Evolutionary conservation across 2,113 vertebrate species (phyloP).

Genomic region (Xenopus borealis): DNA sequence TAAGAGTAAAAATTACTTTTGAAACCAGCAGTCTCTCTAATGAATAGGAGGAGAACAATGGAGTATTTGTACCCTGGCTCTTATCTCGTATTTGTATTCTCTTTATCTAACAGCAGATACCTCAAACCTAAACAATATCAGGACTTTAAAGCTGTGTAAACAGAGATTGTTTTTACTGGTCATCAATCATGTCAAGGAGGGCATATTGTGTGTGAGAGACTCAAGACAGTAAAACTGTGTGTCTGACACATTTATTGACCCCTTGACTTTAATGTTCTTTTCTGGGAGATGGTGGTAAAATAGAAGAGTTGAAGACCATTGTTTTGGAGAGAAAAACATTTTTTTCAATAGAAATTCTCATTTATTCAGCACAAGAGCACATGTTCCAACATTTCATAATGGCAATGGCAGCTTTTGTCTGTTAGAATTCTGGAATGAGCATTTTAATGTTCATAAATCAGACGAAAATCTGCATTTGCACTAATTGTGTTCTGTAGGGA

Average conservation of each 20-base stretch:
- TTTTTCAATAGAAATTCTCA: neutral
- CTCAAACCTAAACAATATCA: constrained; percentile 61
- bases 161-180: constrained; percentile 73
- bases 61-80: constrained; percentile 40
- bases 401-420: no score
- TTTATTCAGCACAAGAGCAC: no score
- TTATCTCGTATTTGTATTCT: constrained; percentile 59
- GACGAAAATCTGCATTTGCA: no score
- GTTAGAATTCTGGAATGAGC: no score
- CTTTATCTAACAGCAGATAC: constrained; percentile 70
- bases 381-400: no score
- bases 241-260: constrained; percentile 70
- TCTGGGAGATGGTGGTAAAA: neutral
- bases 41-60: constrained; percentile 51
- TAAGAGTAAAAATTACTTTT: neutral
- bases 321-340: neutral
- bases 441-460: no score
- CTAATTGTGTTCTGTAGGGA: no score
- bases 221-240: constrained; percentile 72
- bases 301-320: neutral
- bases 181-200: constrained; percentile 72
- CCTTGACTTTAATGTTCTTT: constrained; percentile 60
- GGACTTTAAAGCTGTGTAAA: constrained; percentile 75
- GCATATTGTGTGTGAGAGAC: constrained; percentile 68
- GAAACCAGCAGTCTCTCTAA: constrained; percentile 36